Conservation (phyloP, 2,113 vertebrate species). For the Gavia stellata region DNA sequence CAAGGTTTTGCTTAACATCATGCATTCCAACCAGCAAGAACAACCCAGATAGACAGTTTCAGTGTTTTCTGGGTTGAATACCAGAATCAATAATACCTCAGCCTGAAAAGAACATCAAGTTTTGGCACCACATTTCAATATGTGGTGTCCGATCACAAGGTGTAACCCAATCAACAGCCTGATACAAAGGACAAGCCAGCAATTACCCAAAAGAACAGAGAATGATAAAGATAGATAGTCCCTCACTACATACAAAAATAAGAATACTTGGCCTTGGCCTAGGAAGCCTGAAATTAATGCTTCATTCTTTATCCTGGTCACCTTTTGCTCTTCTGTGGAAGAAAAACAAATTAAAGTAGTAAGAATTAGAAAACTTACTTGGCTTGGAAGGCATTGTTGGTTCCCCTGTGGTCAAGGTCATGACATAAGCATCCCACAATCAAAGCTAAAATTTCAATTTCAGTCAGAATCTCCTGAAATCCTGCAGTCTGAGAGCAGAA, state of each 20-base stretch:
- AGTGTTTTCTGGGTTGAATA: not conserved
- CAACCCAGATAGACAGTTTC: not conserved
- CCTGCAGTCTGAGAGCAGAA: constrained; percentile 83
- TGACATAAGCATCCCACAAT: constrained; percentile 98
- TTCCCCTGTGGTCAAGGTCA: constrained; percentile 98
- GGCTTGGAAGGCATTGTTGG: constrained; percentile 99
- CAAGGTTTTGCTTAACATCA: not conserved
- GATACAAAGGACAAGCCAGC: constrained; percentile 68
- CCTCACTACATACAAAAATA: constrained; percentile 30
- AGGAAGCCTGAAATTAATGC: constrained; percentile 68
- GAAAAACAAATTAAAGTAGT: constrained; percentile 73
- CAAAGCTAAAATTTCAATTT: constrained; percentile 95
- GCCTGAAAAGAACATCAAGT: not conserved
- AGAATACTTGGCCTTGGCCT: constrained; percentile 65
- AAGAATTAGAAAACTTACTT: constrained; percentile 86
- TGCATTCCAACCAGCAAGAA: not conserved
- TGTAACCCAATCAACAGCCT: constrained; percentile 59
- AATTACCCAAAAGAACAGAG: constrained; percentile 70
- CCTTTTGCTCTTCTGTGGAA: constrained; percentile 69
- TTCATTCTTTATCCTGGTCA: constrained; percentile 67
- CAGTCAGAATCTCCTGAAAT: constrained; percentile 94
- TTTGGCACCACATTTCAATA: constrained; percentile 27
- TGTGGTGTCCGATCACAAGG: constrained; percentile 35
- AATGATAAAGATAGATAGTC: constrained; percentile 74
- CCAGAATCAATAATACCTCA: not conserved